Conservation (phyloP, 2,113 vertebrate genomes). For the Crypturellus undulatus region DNA sequence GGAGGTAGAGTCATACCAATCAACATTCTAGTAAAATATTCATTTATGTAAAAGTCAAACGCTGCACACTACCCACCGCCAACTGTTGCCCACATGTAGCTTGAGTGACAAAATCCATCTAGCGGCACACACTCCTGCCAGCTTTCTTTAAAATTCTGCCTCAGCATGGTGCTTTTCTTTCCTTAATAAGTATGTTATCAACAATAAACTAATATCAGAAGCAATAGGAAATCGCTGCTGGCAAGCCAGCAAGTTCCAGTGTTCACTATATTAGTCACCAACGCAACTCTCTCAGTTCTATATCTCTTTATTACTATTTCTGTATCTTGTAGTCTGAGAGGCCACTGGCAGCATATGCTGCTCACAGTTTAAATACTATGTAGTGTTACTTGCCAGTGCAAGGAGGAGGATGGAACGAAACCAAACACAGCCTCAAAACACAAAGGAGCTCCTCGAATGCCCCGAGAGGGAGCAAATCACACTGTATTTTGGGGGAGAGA, state of each 20-base stretch:
- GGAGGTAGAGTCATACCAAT: constrained; percentile 41
- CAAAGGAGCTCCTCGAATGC: not conserved
- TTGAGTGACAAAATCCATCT: constrained; percentile 13
- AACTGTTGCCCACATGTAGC: constrained; percentile 48
- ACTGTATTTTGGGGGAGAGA: accelerated
- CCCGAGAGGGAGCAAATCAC: not conserved
- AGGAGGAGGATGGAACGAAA: constrained; percentile 13
- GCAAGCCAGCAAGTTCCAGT: not conserved
- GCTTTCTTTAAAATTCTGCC: constrained; percentile 40
- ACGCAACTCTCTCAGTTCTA: not conserved
- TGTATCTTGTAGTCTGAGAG: not conserved
- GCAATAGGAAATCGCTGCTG: not conserved
- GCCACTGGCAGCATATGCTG: not conserved
- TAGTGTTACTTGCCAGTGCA: not conserved
- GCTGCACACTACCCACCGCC: constrained; percentile 32
- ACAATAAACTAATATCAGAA: constrained; percentile 35
- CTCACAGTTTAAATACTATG: not conserved
- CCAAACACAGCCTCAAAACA: not conserved
- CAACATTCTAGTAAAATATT: constrained; percentile 34
- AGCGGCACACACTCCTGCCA: not conserved
- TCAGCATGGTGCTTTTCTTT: constrained; percentile 17
- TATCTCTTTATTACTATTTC: not conserved
- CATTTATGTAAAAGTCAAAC: constrained; percentile 64
- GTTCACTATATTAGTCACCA: not conserved
- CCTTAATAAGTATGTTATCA: constrained; percentile 20